These are phyloP conservation scores for Platalea minor DNA, from an alignment of 2,797 vertebrate genomes.

Conservation along the genomic window DNA sequence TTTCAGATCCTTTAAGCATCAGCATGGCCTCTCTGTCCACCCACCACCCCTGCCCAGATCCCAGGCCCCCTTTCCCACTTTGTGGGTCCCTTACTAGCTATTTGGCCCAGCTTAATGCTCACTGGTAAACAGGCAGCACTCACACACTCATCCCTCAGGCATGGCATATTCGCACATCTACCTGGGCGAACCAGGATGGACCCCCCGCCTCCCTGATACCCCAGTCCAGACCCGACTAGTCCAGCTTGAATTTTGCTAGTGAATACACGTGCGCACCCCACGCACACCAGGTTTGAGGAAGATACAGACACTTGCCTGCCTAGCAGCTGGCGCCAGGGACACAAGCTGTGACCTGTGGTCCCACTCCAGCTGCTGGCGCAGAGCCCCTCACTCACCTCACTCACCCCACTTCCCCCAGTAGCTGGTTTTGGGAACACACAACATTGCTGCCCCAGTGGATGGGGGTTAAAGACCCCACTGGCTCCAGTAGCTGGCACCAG, in stretches of 20 bases:
- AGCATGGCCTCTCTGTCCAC: neutral
- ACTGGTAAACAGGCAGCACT: neutral
- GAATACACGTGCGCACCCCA: neutral
- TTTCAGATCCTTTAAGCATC: neutral
- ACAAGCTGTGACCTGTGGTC: fast-evolving
- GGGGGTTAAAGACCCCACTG: neutral
- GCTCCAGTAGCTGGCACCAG: neutral
- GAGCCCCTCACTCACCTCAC: neutral
- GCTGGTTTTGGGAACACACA: neutral
- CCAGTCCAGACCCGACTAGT: neutral
- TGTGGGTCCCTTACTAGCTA: neutral
- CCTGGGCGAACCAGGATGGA: fast-evolving
- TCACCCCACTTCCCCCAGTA: neutral
- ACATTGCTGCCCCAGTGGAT: fast-evolving
- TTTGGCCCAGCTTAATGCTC: neutral
- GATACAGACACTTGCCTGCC: neutral
- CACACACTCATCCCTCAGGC: neutral
- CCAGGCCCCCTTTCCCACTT: neutral
- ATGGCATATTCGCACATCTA: fast-evolving
- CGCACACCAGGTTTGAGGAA: neutral
- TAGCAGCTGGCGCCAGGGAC: neutral
- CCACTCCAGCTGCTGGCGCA: fast-evolving
- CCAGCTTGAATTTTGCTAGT: neutral
- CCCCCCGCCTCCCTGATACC: fast-evolving
- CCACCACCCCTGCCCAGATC: too few species aligned